Base-by-base conservation (phyloP, 2,888 invertebrate species). In the Panzeria rudis region DNA sequence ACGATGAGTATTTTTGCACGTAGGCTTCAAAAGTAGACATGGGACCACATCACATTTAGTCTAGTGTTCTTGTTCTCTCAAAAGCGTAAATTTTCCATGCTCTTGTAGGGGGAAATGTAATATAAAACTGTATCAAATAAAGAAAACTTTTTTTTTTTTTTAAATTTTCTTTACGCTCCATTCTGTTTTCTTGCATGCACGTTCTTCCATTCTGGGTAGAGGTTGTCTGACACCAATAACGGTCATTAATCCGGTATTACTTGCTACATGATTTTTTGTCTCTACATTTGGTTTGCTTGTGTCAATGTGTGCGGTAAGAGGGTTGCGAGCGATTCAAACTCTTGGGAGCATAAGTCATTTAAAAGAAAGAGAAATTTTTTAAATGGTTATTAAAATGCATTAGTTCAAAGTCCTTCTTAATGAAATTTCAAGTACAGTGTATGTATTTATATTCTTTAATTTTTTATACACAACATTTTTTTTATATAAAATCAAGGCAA, bases 191-290 rank as follows among this genome's bases (percentile, higher is more conserved):
- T 50, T 50, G 44, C 11, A 47, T 41, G 38, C 61, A 54, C 17
- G 29, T 54, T 71, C 35, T 47, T 41, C 23, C 3, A 38, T 8
- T 38, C 62, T 44, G n/a, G 3, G 11, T 62, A 54, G 20, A 35
- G 20, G 41, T 17, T 20, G 32, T 9, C 20, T 79, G 81, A 72
- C 78, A 81, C 78, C 83, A 86, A 76, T 84, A 68, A 41, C 80
- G 85, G 78, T 81, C 85, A 76, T 80, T 86, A 78, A 81, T 81
- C 83, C 72, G 41, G 41, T 41, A 29, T 66, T 25, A 15, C 7
- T 59, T 44, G 11, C 35, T 56, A 35, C 32, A 50, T 11, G 15
- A 41, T 6, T 64, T 75, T 75, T 64, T 29, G 6, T 54, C 11
- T 13, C 47, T 50, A 20, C 3, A 52, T 64, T 64, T 47, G 0